These are phyloP conservation scores for Chlamydotis undulata DNA, from an alignment of 2,113 vertebrate species.

Conservation along the genomic window DNA sequence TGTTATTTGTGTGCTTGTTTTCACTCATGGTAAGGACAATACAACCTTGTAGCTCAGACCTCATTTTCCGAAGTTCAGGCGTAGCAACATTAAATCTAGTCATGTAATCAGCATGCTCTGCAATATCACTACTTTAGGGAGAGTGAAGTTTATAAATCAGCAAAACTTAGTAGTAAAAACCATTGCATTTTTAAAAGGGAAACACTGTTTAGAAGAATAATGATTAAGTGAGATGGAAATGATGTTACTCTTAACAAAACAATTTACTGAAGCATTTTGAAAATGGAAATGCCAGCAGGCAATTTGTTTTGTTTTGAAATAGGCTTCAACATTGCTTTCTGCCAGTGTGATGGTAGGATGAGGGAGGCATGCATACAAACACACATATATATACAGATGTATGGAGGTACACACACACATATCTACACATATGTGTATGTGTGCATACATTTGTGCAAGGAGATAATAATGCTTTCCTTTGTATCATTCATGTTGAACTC, in stretches of 20 bases:
- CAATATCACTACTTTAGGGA: conserved; percentile 12
- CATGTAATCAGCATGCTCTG: conserved; percentile 8
- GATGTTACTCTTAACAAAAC: conserved; percentile 64
- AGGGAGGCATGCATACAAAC: not conserved
- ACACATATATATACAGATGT: not conserved
- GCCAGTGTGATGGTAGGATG: not conserved
- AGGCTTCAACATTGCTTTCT: conserved; percentile 10
- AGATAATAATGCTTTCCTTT: not conserved
- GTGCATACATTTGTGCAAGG: not conserved
- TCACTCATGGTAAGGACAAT: not conserved
- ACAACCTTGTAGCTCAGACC: not conserved
- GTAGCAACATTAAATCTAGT: not conserved
- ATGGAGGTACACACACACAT: not conserved
- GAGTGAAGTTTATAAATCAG: conserved; percentile 42
- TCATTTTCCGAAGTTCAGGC: conserved; percentile 16
- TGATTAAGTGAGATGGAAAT: conserved; percentile 67
- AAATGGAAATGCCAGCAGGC: conserved; percentile 61
- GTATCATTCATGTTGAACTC: not conserved
- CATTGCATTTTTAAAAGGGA: conserved; percentile 43
- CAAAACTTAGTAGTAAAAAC: conserved; percentile 36
- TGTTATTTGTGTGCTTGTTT: conserved; percentile 10
- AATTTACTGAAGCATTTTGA: conserved; percentile 58
- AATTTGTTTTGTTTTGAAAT: conserved; percentile 68
- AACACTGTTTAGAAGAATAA: conserved; percentile 39
- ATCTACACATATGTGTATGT: not conserved